phyloP scores from a whole-genome alignment of 2,113 vertebrate genomes.

The Pheucticus melanocephalus region DNA sequence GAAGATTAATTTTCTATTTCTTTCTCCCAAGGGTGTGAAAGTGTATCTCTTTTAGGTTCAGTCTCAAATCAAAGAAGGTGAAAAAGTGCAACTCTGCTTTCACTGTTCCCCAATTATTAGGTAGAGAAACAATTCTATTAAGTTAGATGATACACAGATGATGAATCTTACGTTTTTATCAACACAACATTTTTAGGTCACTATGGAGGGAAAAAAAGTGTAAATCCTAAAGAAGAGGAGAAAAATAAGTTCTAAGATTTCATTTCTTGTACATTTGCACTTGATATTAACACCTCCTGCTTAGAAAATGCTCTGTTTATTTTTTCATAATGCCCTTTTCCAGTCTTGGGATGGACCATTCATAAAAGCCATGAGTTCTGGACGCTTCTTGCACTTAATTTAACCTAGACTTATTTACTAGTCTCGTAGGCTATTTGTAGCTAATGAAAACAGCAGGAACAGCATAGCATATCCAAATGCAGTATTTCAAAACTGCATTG shows the following conservation, averaged over 20 bases:
- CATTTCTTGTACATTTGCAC: background rate
- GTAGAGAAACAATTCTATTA: background rate
- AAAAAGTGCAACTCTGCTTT: background rate
- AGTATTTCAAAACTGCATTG: background rate
- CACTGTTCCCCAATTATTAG: background rate
- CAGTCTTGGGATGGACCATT: background rate
- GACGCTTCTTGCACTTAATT: background rate
- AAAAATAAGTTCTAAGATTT: conserved; percentile 6
- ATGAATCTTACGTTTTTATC: background rate
- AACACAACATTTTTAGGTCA: background rate
- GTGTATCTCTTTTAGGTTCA: background rate
- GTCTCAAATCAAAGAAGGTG: background rate
- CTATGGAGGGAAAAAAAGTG: background rate
- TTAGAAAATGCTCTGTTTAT: background rate
- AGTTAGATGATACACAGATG: background rate
- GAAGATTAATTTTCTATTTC: conserved; percentile 43
- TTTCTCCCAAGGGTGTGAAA: conserved; percentile 6
- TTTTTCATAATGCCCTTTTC: background rate
- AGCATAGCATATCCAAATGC: background rate
- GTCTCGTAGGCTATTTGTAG: background rate
- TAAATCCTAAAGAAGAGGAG: background rate
- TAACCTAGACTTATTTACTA: conserved; percentile 15
- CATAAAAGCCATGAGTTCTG: background rate
- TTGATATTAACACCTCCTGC: background rate
- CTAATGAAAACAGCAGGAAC: background rate